Percentiles rank a stretch among this genome's conserved stretches.
Conservation (phyloP, 2,113 vertebrate species). For the Oxyura jamaicensis region DNA sequence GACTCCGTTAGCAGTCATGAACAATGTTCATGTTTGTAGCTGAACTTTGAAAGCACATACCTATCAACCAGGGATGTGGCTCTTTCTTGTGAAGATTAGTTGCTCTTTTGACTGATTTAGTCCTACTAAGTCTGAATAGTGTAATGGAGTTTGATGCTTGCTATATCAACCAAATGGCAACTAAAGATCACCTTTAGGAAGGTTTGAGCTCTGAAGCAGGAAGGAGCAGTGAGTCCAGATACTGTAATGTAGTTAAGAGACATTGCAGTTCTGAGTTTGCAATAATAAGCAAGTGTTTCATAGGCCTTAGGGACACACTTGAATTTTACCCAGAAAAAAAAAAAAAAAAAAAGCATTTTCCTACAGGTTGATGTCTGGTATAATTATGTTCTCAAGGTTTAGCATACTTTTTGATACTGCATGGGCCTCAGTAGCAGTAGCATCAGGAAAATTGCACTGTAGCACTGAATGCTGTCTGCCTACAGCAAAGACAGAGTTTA, state of each 20-base stretch:
- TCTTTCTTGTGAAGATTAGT: neutral
- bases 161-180: neutral
- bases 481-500: conserved; percentile 14
- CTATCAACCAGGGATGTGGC: neutral
- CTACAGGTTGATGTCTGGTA: neutral
- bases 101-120: conserved; percentile 1
- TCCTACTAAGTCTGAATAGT: neutral
- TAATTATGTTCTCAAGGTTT: neutral
- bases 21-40: neutral
- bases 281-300: neutral
- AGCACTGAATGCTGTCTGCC: neutral
- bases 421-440: neutral
- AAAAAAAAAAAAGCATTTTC: neutral
- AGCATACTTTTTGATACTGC: neutral
- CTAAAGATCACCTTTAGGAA: conserved; percentile 3
- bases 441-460: neutral
- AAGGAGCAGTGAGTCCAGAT: neutral
- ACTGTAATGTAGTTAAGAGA: neutral
- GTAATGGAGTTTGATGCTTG: conserved; percentile 1
- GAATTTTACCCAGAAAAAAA: neutral
- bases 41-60: neutral
- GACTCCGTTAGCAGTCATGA: neutral
- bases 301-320: neutral
- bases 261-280: neutral
- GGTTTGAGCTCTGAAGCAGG: neutral